Conservation (phyloP, 53 echinoderm and acorn worm species). For the Holothuria leucospilota region DNA sequence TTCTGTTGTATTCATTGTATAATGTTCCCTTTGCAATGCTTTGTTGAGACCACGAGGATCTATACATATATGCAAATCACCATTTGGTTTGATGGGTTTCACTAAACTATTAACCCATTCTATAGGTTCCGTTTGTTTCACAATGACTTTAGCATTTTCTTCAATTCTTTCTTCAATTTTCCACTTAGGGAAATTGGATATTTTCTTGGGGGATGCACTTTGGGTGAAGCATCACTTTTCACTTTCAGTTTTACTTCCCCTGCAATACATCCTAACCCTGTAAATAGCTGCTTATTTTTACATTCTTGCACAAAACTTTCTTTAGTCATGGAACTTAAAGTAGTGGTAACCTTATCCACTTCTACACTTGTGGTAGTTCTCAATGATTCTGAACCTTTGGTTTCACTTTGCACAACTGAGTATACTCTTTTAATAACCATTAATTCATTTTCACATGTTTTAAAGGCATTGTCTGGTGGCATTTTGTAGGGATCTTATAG, state of each 20-base stretch:
- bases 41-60: too few relatives aligned
- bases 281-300: too few relatives aligned
- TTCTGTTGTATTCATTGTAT: conserved; percentile 47
- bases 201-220: too few relatives aligned
- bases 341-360: too few relatives aligned
- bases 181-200: conserved; percentile 27
- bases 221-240: too few relatives aligned
- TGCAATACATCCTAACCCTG: too few relatives aligned
- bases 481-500: too few relatives aligned
- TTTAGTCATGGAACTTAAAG: not conserved
- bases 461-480: too few relatives aligned
- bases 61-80: conserved; percentile 32
- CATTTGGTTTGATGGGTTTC: conserved; percentile 35
- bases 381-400: not conserved
- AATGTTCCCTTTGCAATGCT: conserved; percentile 58
- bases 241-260: too few relatives aligned
- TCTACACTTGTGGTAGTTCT: too few relatives aligned
- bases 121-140: conserved; percentile 12
- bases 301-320: not conserved
- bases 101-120: conserved; percentile 45
- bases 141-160: conserved; percentile 46
- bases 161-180: conserved; percentile 32
- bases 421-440: conserved; percentile 1
- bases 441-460: conserved; percentile 32
- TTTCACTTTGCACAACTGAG: too few relatives aligned